These are phyloP conservation scores for Nasua narica DNA, from an alignment of 2,797 vertebrate species.

Conservation along the genomic window DNA sequence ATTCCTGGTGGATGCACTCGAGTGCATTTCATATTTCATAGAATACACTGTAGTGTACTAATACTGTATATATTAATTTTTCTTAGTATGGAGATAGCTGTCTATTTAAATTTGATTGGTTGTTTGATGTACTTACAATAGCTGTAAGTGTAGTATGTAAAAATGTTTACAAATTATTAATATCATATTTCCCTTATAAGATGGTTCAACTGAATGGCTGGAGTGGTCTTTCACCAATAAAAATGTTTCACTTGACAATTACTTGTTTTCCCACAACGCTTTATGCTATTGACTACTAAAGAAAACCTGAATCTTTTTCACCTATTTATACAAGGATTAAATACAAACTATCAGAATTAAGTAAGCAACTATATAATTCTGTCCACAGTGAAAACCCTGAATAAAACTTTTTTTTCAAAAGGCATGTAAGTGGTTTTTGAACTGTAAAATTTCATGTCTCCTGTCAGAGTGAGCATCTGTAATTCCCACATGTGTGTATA, in stretches of 20 bases:
- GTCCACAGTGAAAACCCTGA: constrained; percentile 99
- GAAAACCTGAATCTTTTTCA: constrained; percentile 95
- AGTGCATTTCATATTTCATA: constrained; percentile 80
- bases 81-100: constrained; percentile 78
- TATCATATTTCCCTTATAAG: constrained; percentile 79
- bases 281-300: constrained; percentile 90
- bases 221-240: constrained; percentile 83
- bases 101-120: constrained; percentile 75
- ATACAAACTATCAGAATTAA: constrained; percentile 90
- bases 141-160: constrained; percentile 81
- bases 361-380: constrained; percentile 89
- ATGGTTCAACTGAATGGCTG: constrained; percentile 84
- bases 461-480: constrained; percentile 92
- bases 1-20: constrained; percentile 82
- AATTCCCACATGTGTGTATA: constrained; percentile 84
- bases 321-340: constrained; percentile 89
- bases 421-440: constrained; percentile 97
- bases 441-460: constrained; percentile 91
- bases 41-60: constrained; percentile 83
- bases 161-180: constrained; percentile 78
- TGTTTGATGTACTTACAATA: constrained; percentile 80
- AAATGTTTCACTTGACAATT: constrained; percentile 94
- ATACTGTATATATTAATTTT: constrained; percentile 86
- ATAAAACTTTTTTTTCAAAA: constrained; percentile 93
- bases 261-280: constrained; percentile 86